phyloP scores from a whole-genome alignment of 2,888 invertebrate species.

The Phengaris arion region DNA sequence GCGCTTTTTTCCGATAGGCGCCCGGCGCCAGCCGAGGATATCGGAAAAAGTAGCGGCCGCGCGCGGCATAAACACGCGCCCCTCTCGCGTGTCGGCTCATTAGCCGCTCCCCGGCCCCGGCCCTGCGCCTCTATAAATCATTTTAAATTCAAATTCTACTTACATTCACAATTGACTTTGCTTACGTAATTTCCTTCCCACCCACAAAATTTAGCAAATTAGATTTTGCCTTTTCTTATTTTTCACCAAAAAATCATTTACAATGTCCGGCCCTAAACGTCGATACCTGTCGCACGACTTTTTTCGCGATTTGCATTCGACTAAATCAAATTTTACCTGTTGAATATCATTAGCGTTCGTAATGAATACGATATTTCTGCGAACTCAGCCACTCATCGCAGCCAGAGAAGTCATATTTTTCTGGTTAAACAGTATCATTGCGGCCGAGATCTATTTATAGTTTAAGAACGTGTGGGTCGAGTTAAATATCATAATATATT shows the following conservation, averaged over 20 bases:
- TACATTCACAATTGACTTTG: slow-evolving; percentile 76
- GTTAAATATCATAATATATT: slow-evolving; percentile 37
- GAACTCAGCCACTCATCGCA: neutral
- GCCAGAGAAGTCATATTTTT: slow-evolving; percentile 1
- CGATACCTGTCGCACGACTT: slow-evolving; percentile 23
- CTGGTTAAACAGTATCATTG: neutral
- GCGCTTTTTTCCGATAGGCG: slow-evolving; percentile 15
- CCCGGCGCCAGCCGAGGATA: slow-evolving; percentile 48
- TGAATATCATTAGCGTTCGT: slow-evolving; percentile 1
- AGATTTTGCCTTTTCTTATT: slow-evolving; percentile 66
- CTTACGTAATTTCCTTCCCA: slow-evolving; percentile 71
- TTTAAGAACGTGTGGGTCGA: neutral
- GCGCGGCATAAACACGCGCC: slow-evolving; percentile 71
- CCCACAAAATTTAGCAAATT: slow-evolving; percentile 74
- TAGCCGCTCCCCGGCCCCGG: slow-evolving; percentile 62
- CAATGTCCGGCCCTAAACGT: slow-evolving; percentile 58
- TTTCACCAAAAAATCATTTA: slow-evolving; percentile 61
- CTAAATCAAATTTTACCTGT: slow-evolving; percentile 6
- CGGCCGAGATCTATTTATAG: slow-evolving; percentile 8
- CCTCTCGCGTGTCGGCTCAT: slow-evolving; percentile 77
- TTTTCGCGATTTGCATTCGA: neutral
- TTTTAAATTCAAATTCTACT: slow-evolving; percentile 79
- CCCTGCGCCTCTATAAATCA: slow-evolving; percentile 75
- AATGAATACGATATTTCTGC: neutral
- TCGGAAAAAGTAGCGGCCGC: slow-evolving; percentile 57